These are phyloP conservation scores for Drosophila orosa DNA, from an alignment of 1,140 invertebrate genomes.

Conservation along the genomic window DNA sequence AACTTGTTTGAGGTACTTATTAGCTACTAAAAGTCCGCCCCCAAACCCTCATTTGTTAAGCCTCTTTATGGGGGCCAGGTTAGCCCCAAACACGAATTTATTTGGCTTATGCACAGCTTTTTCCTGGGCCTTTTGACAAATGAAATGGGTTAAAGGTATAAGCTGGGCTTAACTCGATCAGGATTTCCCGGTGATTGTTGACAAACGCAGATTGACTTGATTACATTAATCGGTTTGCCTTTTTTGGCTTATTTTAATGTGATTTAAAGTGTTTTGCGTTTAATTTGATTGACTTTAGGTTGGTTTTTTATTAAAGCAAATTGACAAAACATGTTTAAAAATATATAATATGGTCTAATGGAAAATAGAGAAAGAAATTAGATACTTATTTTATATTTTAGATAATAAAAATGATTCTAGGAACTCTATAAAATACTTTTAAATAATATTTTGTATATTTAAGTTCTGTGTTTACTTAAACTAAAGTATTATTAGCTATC, in stretches of 20 bases:
- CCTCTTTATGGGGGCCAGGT: slow-evolving; percentile 21
- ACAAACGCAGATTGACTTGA: slow-evolving; percentile 18
- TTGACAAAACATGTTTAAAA: no score
- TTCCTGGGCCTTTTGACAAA: slow-evolving; percentile 17
- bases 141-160: slow-evolving; percentile 18
- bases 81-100: slow-evolving; percentile 30
- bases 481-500: neutral
- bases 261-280: neutral
- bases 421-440: neutral
- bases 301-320: neutral
- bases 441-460: neutral
- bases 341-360: no score
- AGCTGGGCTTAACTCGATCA: slow-evolving; percentile 2
- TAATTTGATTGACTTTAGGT: neutral
- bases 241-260: neutral
- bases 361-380: neutral
- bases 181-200: slow-evolving; percentile 17
- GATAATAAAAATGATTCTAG: no score
- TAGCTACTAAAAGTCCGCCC: slow-evolving; percentile 21
- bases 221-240: neutral
- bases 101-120: slow-evolving; percentile 30
- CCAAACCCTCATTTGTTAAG: slow-evolving; percentile 43
- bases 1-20: slow-evolving; percentile 50
- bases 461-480: neutral
- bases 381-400: neutral